Evolutionary conservation across 2,113 vertebrate genomes (phyloP).

Genomic region (Leucopsar rothschildi): DNA sequence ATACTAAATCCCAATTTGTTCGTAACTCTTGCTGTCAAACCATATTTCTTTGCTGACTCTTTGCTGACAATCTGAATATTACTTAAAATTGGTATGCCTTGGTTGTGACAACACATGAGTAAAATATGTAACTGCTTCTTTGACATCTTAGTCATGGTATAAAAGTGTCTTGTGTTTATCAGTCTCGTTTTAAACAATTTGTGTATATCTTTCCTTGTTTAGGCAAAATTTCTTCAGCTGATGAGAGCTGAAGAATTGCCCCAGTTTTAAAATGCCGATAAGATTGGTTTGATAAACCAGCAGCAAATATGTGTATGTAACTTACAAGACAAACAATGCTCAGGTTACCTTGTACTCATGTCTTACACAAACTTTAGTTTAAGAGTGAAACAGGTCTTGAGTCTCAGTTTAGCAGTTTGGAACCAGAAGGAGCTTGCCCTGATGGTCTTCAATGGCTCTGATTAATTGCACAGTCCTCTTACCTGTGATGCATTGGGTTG

Average conservation of each 20-base stretch:
- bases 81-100: not conserved
- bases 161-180: not conserved
- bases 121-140: not conserved
- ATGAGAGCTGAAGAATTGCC: not conserved
- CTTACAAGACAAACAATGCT: not conserved
- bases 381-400: not conserved
- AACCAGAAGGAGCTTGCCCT: not conserved
- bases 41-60: not conserved
- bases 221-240: not conserved
- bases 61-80: not conserved
- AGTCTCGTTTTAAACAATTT: not conserved
- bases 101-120: not conserved
- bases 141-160: not conserved
- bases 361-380: not conserved
- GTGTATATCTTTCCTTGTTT: not conserved
- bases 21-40: not conserved
- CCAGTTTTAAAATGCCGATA: not conserved
- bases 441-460: not conserved
- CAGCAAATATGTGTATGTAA: not conserved
- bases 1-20: not conserved
- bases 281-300: not conserved
- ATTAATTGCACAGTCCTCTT: not conserved
- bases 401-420: not conserved
- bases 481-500: not conserved
- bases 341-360: not conserved